Evolutionary conservation across 2,888 invertebrate species (phyloP).

Genomic region (Spisula subtruncata): DNA sequence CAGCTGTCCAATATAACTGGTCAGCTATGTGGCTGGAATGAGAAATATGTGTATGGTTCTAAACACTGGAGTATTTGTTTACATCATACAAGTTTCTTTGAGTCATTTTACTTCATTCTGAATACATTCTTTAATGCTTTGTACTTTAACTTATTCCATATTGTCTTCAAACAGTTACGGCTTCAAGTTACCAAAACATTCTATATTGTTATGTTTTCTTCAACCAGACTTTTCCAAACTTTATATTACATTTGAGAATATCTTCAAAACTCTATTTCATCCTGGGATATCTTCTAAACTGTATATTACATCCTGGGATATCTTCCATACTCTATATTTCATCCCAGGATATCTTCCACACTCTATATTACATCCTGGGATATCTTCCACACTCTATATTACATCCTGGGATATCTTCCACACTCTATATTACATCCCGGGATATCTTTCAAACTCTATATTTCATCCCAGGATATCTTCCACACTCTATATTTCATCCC

Average conservation of each 20-base stretch:
- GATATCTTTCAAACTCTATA: not conserved
- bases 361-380: not conserved
- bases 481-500: not conserved
- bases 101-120: not conserved
- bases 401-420: not conserved
- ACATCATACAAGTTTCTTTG: not conserved
- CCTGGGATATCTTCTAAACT: not conserved
- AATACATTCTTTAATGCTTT: not conserved
- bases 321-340: not conserved
- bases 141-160: not conserved
- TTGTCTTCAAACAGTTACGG: not conserved
- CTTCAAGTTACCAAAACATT: not conserved
- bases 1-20: slow-evolving; percentile 30
- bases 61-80: slow-evolving; percentile 15
- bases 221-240: no score
- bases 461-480: not conserved
- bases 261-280: not conserved
- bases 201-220: not conserved
- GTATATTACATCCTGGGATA: not conserved
- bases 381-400: not conserved
- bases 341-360: not conserved
- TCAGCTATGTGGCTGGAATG: slow-evolving; percentile 37
- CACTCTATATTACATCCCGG: not conserved
- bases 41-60: slow-evolving; percentile 18
- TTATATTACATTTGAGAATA: not conserved